Evolutionary conservation across 2,113 vertebrate species (phyloP).

Genomic region (Sinocyclocheilus grahami): DNA sequence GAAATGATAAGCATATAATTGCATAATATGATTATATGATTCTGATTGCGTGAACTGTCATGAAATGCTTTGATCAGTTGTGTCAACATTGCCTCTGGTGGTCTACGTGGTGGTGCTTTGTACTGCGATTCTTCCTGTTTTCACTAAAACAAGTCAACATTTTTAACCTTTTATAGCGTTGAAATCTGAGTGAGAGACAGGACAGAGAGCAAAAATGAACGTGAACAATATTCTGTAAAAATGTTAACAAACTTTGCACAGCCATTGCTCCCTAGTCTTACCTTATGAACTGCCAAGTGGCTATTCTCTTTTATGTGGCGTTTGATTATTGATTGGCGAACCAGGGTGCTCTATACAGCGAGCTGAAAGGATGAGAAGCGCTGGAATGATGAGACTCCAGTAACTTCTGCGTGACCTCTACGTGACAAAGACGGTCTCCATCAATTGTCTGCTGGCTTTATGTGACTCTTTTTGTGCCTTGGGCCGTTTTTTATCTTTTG

Average conservation of each 20-base stretch:
- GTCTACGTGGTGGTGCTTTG: neutral
- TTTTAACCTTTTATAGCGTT: neutral
- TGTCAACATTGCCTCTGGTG: neutral
- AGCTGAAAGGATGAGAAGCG: slow-evolving; percentile 67
- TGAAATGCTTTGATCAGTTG: neutral
- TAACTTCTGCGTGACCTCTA: slow-evolving; percentile 99
- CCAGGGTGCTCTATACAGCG: slow-evolving; percentile 66
- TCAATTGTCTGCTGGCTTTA: slow-evolving; percentile 80
- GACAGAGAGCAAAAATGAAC: neutral
- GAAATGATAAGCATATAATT: neutral
- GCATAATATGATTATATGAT: neutral
- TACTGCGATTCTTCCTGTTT: neutral
- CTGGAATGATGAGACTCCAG: slow-evolving; percentile 86
- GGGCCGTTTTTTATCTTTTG: slow-evolving; percentile 77
- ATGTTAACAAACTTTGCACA: neutral
- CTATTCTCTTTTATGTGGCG: slow-evolving; percentile 41
- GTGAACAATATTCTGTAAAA: neutral
- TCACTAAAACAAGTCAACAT: neutral
- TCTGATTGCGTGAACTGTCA: neutral
- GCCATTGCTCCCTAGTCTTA: neutral
- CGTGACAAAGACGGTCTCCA: slow-evolving; percentile 88
- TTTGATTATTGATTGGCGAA: slow-evolving; percentile 74
- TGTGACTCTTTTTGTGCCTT: slow-evolving; percentile 75
- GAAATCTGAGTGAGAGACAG: neutral
- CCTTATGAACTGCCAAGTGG: slow-evolving; percentile 26